phyloP scores from a whole-genome alignment of 2,797 vertebrate genomes.

The Ataeniobius toweri region DNA sequence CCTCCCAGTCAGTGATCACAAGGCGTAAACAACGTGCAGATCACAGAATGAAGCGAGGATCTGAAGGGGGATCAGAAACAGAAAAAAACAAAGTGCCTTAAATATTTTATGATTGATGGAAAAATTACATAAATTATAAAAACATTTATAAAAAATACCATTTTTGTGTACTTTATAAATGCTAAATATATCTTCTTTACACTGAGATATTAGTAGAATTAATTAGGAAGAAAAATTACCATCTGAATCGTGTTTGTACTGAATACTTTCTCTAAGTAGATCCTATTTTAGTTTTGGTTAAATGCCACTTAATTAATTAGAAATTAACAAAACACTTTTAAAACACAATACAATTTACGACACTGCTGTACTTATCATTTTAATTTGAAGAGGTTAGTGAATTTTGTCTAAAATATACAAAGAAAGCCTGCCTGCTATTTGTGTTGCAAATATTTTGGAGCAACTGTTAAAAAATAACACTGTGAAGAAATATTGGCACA shows the following conservation, averaged over 20 bases:
- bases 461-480: neutral
- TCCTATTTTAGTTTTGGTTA: neutral
- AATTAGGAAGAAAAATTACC: neutral
- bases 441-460: conserved; percentile 31
- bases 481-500: neutral
- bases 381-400: neutral
- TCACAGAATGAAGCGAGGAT: neutral
- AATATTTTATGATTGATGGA: neutral
- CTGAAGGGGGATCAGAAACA: neutral
- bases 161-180: neutral
- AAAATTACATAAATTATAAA: neutral
- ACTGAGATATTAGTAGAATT: neutral
- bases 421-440: neutral
- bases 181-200: neutral
- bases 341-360: neutral
- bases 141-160: neutral
- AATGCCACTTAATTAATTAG: neutral
- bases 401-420: neutral
- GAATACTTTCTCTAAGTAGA: neutral
- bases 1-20: neutral
- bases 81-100: neutral
- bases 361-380: neutral
- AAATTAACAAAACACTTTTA: neutral
- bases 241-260: neutral
- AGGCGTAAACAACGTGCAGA: neutral